These are phyloP conservation scores for Polyodon spathula DNA, from an alignment of 2,113 vertebrate species.

Conservation along the genomic window DNA sequence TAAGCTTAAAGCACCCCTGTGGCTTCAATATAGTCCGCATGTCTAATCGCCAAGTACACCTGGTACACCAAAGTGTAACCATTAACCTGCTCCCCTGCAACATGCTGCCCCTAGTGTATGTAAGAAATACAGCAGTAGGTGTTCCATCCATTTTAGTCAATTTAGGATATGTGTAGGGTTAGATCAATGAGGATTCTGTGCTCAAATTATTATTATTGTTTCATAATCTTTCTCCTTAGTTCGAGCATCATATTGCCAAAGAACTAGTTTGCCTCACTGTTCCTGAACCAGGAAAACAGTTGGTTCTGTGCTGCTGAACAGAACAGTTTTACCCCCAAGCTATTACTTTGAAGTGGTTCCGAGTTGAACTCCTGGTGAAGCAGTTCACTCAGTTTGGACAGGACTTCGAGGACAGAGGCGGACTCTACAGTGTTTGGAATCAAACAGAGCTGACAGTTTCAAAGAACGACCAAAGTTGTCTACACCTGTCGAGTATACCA, in stretches of 20 bases:
- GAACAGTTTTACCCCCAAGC: slow-evolving; percentile 43
- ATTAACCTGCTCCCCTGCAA: no score
- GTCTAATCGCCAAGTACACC: no score
- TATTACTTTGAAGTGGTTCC: slow-evolving; percentile 37
- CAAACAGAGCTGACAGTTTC: slow-evolving; percentile 36
- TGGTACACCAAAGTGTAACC: no score
- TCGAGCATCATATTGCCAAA: slow-evolving; percentile 38
- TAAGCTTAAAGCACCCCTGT: no score
- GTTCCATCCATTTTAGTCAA: no score
- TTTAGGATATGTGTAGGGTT: no score
- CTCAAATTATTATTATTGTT: not conserved
- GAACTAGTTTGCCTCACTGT: slow-evolving; percentile 41
- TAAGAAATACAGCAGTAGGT: no score
- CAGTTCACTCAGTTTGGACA: slow-evolving; percentile 34
- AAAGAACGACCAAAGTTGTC: slow-evolving; percentile 31
- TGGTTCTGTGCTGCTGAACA: slow-evolving; percentile 45
- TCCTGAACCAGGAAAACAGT: slow-evolving; percentile 29
- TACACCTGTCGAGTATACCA: slow-evolving; percentile 43
- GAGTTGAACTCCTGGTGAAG: slow-evolving; percentile 30
- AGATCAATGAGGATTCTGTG: no score
- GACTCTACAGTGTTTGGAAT: slow-evolving; percentile 43
- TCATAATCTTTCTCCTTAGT: slow-evolving; percentile 22
- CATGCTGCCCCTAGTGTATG: no score
- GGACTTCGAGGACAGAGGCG: slow-evolving; percentile 31
- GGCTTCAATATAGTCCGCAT: no score